These are phyloP conservation scores for Saimiri boliviensis DNA, from an alignment of 2,113 vertebrate genomes.

Conservation along the genomic window DNA sequence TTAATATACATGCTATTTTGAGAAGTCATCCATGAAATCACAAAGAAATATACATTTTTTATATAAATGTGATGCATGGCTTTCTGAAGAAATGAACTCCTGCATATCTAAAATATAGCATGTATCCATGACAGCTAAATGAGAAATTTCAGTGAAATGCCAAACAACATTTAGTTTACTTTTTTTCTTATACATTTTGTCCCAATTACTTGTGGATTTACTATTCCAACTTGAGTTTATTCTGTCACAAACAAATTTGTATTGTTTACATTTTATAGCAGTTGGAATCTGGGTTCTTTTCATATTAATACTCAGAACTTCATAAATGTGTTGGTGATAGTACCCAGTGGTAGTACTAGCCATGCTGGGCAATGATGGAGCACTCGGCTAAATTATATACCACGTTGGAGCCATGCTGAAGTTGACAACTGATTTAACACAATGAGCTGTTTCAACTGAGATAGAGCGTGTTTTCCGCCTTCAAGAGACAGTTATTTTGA, in stretches of 20 bases:
- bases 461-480: constrained; percentile 73
- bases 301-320: constrained; percentile 58
- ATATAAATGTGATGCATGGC: not conserved
- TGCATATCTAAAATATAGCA: constrained; percentile 19
- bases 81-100: constrained; percentile 35
- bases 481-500: constrained; percentile 82
- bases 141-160: constrained; percentile 30
- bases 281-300: not conserved
- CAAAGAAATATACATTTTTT: not conserved
- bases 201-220: not conserved
- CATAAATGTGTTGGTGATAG: not conserved
- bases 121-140: constrained; percentile 1
- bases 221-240: constrained; percentile 27
- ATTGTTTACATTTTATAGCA: constrained; percentile 14
- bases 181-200: constrained; percentile 39
- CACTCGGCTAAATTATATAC: not conserved
- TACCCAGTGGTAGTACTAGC: not conserved
- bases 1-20: not conserved
- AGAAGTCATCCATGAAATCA: constrained; percentile 29
- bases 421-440: constrained; percentile 77
- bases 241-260: constrained; percentile 56
- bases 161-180: not conserved
- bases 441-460: constrained; percentile 62
- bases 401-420: constrained; percentile 61
- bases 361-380: not conserved